phyloP scores from a whole-genome alignment of 2,113 vertebrate species.

The Helogale parvula region DNA sequence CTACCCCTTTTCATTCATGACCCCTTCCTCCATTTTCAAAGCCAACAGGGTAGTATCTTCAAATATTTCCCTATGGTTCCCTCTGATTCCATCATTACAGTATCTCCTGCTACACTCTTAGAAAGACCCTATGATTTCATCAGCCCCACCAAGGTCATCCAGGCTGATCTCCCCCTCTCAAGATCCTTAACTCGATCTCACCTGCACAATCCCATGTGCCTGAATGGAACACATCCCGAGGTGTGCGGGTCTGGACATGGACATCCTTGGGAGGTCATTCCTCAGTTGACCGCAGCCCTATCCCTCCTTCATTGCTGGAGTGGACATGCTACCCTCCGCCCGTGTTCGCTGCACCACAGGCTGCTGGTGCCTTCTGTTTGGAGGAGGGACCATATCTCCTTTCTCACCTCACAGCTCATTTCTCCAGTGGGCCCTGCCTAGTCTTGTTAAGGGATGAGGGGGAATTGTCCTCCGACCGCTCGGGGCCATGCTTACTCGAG shows the following conservation, averaged over 20 bases:
- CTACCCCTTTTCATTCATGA: neutral
- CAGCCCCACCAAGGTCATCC: neutral
- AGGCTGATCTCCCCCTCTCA: neutral
- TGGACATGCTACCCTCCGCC: neutral
- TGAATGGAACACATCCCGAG: neutral
- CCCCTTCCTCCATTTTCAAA: neutral
- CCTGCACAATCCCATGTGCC: neutral
- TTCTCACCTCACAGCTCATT: neutral
- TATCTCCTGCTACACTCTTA: neutral
- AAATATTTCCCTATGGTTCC: neutral
- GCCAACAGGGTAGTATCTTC: neutral
- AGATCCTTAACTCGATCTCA: neutral
- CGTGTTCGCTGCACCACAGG: neutral
- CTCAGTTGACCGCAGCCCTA: neutral
- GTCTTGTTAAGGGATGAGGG: neutral
- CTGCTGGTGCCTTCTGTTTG: neutral
- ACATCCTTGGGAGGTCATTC: neutral
- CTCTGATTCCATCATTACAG: neutral
- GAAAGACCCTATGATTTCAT: neutral
- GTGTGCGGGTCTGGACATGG: rapidly evolving
- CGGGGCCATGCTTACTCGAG: neutral
- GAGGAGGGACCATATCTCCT: neutral
- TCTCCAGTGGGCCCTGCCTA: neutral
- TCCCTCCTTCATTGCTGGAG: neutral
- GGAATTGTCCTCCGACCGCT: neutral